Evolutionary conservation across 2,113 vertebrate genomes (phyloP).

Genomic region (Corythornis vintsioides): DNA sequence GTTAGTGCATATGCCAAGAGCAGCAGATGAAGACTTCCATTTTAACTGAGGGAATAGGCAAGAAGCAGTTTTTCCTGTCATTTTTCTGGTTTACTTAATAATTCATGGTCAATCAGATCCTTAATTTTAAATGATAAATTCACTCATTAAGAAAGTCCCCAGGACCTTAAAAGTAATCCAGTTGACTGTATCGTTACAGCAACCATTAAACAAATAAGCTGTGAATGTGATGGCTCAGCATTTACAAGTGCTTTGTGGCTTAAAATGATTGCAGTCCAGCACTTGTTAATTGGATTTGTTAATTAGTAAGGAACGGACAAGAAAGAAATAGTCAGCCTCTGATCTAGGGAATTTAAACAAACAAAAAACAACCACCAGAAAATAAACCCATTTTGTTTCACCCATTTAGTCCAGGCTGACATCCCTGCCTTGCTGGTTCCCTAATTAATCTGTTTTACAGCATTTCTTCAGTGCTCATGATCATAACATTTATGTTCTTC

Average conservation of each 20-base stretch:
- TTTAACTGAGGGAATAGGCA: neutral
- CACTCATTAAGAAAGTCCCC: neutral
- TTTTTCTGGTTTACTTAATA: neutral
- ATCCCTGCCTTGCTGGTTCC: neutral
- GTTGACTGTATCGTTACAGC: neutral
- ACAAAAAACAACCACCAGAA: neutral
- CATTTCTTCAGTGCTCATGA: neutral
- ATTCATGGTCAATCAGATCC: neutral
- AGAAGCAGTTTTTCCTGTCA: neutral
- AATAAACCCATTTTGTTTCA: neutral
- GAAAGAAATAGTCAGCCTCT: neutral
- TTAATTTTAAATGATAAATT: neutral
- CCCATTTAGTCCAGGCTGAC: neutral
- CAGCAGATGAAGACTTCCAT: neutral
- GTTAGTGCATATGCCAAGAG: neutral
- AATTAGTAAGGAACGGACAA: neutral
- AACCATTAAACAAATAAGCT: slow-evolving; percentile 11
- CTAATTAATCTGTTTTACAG: neutral
- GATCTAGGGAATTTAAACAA: neutral
- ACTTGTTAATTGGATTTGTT: neutral
- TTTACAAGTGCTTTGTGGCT: neutral
- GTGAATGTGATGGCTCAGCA: slow-evolving; percentile 9
- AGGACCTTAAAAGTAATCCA: neutral
- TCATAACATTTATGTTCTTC: neutral
- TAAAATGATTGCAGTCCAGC: neutral